These are phyloP conservation scores for Idris sp. DNA, from an alignment of 1,140 invertebrate genomes.

Conservation along the genomic window DNA sequence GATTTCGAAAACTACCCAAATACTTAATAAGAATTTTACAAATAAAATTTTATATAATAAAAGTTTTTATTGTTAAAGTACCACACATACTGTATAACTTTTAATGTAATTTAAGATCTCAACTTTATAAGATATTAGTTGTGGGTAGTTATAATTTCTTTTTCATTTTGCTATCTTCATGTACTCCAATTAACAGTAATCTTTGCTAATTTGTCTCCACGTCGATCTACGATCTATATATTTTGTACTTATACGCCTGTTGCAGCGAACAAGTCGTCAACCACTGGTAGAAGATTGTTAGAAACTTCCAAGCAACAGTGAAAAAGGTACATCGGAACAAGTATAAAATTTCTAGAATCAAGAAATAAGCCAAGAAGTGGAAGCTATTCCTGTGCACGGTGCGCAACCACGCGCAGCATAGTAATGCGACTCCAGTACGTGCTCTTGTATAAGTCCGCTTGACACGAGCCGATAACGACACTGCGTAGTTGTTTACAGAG, in stretches of 20 bases:
- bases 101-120: no score
- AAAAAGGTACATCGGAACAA: slow-evolving; percentile 34
- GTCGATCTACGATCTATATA: slow-evolving; percentile 7
- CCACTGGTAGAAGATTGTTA: slow-evolving; percentile 23
- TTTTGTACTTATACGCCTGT: slow-evolving; percentile 16
- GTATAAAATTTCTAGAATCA: slow-evolving; percentile 46
- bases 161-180: not conserved
- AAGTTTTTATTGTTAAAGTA: no score
- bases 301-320: slow-evolving; percentile 20
- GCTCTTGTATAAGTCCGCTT: slow-evolving; percentile 15
- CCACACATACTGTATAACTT: no score
- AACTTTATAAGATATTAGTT: no score
- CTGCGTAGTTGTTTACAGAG: slow-evolving; percentile 16
- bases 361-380: slow-evolving; percentile 46
- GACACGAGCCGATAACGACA: slow-evolving; percentile 30
- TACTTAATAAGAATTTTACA: no score
- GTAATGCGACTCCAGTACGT: slow-evolving; percentile 51
- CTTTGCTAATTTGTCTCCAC: slow-evolving; percentile 8
- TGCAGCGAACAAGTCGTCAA: slow-evolving; percentile 16
- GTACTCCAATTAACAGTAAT: slow-evolving; percentile 3
- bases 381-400: slow-evolving; percentile 62
- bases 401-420: slow-evolving; percentile 62
- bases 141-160: no score
- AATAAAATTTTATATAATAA: no score
- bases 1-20: no score